Conservation (phyloP, 1,140 invertebrate genomes). For the Muscidifurax raptorellus region DNA sequence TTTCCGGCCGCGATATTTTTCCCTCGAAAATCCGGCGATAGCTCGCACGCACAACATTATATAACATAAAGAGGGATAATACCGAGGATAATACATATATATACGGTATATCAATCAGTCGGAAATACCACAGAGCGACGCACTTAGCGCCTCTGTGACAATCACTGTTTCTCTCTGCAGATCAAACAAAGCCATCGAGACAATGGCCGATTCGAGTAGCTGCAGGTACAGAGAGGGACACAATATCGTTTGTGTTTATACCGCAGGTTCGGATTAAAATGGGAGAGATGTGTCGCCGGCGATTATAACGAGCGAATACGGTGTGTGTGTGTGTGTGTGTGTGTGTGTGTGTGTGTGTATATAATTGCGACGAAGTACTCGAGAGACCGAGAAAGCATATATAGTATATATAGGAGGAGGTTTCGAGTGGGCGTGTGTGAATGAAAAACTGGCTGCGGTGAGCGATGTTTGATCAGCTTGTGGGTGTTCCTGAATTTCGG, state of each 20-base stretch:
- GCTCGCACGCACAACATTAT: too few relatives aligned
- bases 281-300: background rate
- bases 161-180: background rate
- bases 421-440: background rate
- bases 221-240: background rate
- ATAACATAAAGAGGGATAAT: too few relatives aligned
- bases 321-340: too few relatives aligned
- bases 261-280: too few relatives aligned
- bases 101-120: background rate
- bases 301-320: background rate
- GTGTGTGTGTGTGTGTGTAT: too few relatives aligned
- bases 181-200: background rate
- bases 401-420: background rate
- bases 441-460: background rate
- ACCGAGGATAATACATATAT: background rate
- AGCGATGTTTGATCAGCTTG: too few relatives aligned
- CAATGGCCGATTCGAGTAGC: background rate
- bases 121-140: background rate
- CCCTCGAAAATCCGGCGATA: too few relatives aligned
- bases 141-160: background rate
- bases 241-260: background rate
- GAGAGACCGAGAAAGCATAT: background rate
- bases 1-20: too few relatives aligned
- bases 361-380: background rate
- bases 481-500: background rate